Conservation (phyloP, 2,113 vertebrate genomes). For the Pterocles burchelli region DNA sequence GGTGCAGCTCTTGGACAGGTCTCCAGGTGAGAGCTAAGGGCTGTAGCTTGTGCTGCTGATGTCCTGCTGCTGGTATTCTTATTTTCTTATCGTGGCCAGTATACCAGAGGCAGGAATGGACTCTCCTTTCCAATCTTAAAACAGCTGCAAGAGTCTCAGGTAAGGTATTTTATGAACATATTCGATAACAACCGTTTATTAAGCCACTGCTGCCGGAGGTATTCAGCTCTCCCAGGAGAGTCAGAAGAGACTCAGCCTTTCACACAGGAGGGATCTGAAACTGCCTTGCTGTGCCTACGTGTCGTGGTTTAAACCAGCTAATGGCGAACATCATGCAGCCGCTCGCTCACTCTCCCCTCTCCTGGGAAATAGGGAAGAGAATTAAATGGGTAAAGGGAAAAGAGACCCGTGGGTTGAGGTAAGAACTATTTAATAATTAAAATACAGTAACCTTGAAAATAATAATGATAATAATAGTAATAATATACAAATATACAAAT, state of each 20-base stretch:
- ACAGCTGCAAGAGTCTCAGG: background rate
- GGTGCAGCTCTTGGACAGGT: background rate
- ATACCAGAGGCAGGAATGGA: background rate
- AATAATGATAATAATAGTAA: too few relatives aligned
- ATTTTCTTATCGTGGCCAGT: background rate
- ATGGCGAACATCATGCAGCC: too few relatives aligned
- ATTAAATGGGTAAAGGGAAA: too few relatives aligned
- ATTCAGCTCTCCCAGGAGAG: background rate
- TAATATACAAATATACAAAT: too few relatives aligned
- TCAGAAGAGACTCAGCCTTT: background rate
- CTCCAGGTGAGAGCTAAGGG: background rate
- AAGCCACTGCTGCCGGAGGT: background rate
- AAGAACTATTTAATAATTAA: too few relatives aligned
- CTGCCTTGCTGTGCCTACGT: background rate
- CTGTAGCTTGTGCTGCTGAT: background rate
- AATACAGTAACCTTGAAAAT: too few relatives aligned
- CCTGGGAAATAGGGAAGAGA: too few relatives aligned
- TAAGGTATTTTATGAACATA: background rate
- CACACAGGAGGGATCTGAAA: background rate
- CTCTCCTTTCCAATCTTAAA: background rate
- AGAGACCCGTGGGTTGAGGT: too few relatives aligned
- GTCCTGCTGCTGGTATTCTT: background rate
- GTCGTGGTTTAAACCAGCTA: too few relatives aligned
- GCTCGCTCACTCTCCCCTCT: too few relatives aligned
- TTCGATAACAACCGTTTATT: background rate